A percentile compares a stretch with the other conserved stretches of the same genome.
Evolutionary conservation across 2,888 invertebrate species (phyloP).

Genomic region (Meteorus cinctellus): DNA sequence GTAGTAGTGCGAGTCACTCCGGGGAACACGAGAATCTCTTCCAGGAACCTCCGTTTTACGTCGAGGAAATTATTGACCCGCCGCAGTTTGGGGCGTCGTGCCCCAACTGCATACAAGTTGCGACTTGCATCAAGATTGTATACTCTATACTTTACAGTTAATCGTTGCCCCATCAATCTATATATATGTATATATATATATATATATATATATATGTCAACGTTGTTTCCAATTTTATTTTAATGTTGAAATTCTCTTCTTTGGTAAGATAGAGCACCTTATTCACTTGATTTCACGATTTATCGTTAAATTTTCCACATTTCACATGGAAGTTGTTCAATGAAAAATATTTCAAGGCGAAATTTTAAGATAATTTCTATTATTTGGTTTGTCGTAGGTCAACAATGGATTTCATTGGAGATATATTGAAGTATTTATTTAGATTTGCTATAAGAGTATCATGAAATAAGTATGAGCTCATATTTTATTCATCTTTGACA

Average conservation of each 20-base stretch:
- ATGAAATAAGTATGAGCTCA: too few relatives aligned
- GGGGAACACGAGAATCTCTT: conserved; percentile 53
- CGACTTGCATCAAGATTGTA: conserved; percentile 3
- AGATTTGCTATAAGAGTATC: too few relatives aligned
- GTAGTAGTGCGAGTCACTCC: conserved; percentile 2
- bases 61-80: conserved; percentile 20
- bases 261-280: too few relatives aligned
- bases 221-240: not conserved
- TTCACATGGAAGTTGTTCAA: not conserved
- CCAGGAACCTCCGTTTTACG: conserved; percentile 49
- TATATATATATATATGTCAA: not conserved
- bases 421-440: too few relatives aligned
- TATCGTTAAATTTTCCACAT: not conserved
- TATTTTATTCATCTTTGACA: too few relatives aligned
- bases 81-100: conserved; percentile 1
- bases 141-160: too few relatives aligned
- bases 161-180: not conserved
- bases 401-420: too few relatives aligned
- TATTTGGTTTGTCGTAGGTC: too few relatives aligned
- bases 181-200: not conserved
- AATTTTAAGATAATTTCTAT: too few relatives aligned
- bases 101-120: not conserved
- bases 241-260: too few relatives aligned
- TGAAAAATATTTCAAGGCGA: too few relatives aligned
- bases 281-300: not conserved